phyloP scores from a whole-genome alignment of 1,140 invertebrate species.

The Brachionus manjavacas region DNA sequence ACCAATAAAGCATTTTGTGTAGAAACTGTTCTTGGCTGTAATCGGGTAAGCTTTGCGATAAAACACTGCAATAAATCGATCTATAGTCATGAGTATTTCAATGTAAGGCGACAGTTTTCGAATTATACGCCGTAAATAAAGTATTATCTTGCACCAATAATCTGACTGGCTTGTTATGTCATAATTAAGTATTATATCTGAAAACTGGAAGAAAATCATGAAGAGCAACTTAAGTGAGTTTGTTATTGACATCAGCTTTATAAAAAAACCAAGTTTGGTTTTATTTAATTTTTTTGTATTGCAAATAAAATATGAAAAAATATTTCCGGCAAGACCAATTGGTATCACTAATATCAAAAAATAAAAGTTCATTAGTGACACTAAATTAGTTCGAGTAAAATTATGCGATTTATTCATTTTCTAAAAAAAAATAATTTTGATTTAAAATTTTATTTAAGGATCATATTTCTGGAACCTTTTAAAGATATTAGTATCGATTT shows the following conservation, averaged over 20 bases:
- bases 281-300: not conserved
- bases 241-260: not conserved
- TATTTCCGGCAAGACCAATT: not conserved
- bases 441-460: not conserved
- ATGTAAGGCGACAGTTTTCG: not conserved
- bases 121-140: not conserved
- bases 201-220: not conserved
- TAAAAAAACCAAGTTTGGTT: not conserved
- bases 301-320: not conserved
- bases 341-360: not conserved
- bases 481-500: not conserved
- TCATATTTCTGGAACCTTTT: not conserved
- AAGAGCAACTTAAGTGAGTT: not conserved
- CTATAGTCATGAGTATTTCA: not conserved
- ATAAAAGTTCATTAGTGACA: not conserved
- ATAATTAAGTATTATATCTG: not conserved
- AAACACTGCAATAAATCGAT: not conserved
- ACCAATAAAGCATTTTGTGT: not conserved
- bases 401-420: not conserved
- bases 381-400: not conserved
- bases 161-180: not conserved
- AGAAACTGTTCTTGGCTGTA: not conserved
- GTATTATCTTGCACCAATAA: not conserved
- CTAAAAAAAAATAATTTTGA: not conserved
- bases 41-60: not conserved